Base-by-base conservation (phyloP, 2,113 vertebrate species). In the Oceanites oceanicus region DNA sequence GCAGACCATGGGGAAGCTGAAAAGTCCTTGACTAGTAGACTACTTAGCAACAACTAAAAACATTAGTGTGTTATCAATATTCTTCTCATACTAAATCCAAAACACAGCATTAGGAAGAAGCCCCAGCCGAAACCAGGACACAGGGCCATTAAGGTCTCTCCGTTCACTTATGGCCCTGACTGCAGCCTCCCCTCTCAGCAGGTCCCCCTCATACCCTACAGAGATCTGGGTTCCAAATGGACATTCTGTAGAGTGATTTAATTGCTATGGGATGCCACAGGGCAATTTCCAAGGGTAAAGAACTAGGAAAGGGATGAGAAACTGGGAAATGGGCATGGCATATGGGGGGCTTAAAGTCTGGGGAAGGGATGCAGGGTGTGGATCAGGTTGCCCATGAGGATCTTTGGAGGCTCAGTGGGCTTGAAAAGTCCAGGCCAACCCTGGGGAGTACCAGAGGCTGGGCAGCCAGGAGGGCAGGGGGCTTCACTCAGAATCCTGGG, bases 321-420 rank as follows among this genome's bases (percentile, higher is more conserved):
- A 32, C 47, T 63, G 47, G 13, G 36, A 76, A 71, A 81, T 9
- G 13, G 49, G 15, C 22, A 50, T 59, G 50, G 44, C 18, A 45
- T 42, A 68, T n/a, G 7, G 7, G 18, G 30, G 23, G 7, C 19
- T 61, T 75, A 47, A 82, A 75, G 34, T 34, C 47, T 34, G 34
- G 34, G 26, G 7, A 40, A 67, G 14, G 16, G 15, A 13, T 4
- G 0, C 3, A 1, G 4, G 8, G 11, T 58, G 36, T 65, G 18
- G 10, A 65, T 30, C n/a, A 32, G 6, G 55, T 36, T 56, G 42
- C 30, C 40, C 22, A 44, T 29, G 13, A 56, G 26, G 25, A 49
- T 8, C n/a, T 49, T 20, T 25, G 29, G 7, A 68, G 17, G 14
- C 29, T 92, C 32, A 52, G 27, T 15, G 38, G 20, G 32, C 29